Base-by-base conservation (phyloP, 2,797 vertebrate genomes). In the Danionella dracula region DNA sequence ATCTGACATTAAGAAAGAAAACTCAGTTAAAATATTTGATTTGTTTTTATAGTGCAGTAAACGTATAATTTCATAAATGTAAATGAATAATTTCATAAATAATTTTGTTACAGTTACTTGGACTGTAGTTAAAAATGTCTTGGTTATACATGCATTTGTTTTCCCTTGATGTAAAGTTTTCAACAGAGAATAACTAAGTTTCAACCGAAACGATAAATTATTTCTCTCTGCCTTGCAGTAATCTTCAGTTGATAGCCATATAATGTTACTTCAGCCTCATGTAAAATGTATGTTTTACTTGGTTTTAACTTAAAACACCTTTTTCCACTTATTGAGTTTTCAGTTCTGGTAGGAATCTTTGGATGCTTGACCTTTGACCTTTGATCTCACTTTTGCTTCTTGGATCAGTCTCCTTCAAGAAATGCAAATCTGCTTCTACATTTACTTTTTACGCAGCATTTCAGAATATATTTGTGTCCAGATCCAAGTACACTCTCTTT, bases 381-480 rank as follows among this genome's bases (percentile, higher is more conserved):
- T 8, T 1, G 8, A 29, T 15, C 23, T 63, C 50, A 32, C n/a
- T 2, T 42, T 41, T 16, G 5, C 21, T 29, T n/a, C 21, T 9
- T 34, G 4, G 8, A 4, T 55, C 23, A 6, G 11, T 55, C 13
- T 56, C 46, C 46, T 41, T 42, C 35, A 51, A 41, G 37, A 63
- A 51, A 63, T 63, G 46, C 23, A 63, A 32, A 63, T 42, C 34
- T 19, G n/a, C 15, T 20, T 32, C 5, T 41, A 29, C 17, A 34
- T 5, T 53, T 6, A 53, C 21, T 51, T 9, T 64, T 53, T 45
- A 55, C 54, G 17, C 62, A 45, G 9, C 27, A 35, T 23, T 49
- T 37, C 29, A 4, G 40, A 54, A 55, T 44, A 53, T 10, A 54
- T 45, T n/a, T 34, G 19, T 10, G 35, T 76, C 71, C 78, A 68